Evolutionary conservation across 1,140 invertebrate species (phyloP), one percentile per base, ranked within the genome.

Genomic region (Leptopilina clavipes): DNA sequence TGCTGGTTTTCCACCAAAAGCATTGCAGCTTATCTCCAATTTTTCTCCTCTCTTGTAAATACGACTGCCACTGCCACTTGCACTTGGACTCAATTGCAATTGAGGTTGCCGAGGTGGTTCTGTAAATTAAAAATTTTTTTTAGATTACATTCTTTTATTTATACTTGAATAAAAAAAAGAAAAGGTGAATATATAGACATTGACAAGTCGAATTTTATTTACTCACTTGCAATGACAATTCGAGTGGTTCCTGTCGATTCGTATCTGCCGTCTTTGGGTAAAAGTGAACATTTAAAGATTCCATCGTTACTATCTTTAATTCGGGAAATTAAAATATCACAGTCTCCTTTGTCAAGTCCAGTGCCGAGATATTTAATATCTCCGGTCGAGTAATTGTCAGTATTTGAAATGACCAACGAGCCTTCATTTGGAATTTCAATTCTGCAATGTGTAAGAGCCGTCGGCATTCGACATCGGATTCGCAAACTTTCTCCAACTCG

Each of bases 221-320:
- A 94, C 94, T 92, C 87, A 96, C 95, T 92, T 72, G 94, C 94
- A 59, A 96, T 94, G 10, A 93, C 90, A 3, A 96, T 90, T 91
- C 91, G 85, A 94, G 92, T 14, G 86, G 91, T 6, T 92, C 93
- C 0, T 87, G 72, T 8, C 72, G 77, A 19, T 90, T 89, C 19
- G 70, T 31, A 37, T 84, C 78, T 6, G 91, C 90, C 17, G 87
- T 10, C 87, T 48, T 84, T 79, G 0, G 92, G 89, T 0, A 92
- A 92, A 31, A 94, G 80, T 14, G 90, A 92, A 82, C 95, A 96
- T 59, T 92, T 93, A 74, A 95, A 92, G 59, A 92, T 89, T 1
- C 95, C 95, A 84, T 95, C 94, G 81, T 94, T 91, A 72, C 87
- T 90, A 45, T 94, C 93, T 73, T 90, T 91, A 5, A 95, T 91